Percentiles rank a stretch among this genome's conserved stretches.
Evolutionary conservation across 2,797 vertebrate genomes (phyloP).

Genomic region (Muscicapa striata): DNA sequence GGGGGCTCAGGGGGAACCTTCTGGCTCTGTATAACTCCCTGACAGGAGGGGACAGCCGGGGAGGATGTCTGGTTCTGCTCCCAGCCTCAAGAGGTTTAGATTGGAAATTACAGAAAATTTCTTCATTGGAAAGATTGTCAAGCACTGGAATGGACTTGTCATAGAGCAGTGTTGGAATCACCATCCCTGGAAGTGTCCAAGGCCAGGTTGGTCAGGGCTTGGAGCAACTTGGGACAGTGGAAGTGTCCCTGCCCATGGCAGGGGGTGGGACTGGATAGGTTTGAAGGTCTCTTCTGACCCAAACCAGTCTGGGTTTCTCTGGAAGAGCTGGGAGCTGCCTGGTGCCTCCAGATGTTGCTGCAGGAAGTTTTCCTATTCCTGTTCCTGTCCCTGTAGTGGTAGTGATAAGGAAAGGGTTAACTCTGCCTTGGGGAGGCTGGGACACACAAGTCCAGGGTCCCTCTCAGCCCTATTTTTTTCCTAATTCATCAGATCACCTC

Average conservation of each 20-base stretch:
- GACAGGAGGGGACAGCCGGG: rapidly evolving
- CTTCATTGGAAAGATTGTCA: neutral
- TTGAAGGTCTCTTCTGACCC: neutral
- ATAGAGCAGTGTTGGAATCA: neutral
- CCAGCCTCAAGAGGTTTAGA: neutral
- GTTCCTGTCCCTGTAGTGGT: no score
- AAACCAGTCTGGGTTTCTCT: neutral
- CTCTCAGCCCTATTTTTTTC: neutral
- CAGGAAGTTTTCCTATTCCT: neutral
- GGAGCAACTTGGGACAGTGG: neutral
- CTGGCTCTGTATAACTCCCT: neutral
- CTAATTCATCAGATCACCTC: neutral
- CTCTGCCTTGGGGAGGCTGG: neutral
- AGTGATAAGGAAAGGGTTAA: neutral
- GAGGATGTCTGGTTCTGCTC: rapidly evolving
- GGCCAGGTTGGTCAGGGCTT: rapidly evolving
- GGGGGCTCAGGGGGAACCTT: neutral
- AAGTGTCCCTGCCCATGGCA: neutral
- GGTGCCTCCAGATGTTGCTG: neutral
- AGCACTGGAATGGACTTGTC: rapidly evolving
- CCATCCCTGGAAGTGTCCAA: neutral
- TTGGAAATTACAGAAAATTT: neutral
- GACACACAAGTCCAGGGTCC: rapidly evolving
- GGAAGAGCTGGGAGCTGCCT: neutral
- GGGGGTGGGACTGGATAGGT: rapidly evolving